Conservation (phyloP, 1,140 invertebrate genomes). For the Phymastichus coffea region DNA sequence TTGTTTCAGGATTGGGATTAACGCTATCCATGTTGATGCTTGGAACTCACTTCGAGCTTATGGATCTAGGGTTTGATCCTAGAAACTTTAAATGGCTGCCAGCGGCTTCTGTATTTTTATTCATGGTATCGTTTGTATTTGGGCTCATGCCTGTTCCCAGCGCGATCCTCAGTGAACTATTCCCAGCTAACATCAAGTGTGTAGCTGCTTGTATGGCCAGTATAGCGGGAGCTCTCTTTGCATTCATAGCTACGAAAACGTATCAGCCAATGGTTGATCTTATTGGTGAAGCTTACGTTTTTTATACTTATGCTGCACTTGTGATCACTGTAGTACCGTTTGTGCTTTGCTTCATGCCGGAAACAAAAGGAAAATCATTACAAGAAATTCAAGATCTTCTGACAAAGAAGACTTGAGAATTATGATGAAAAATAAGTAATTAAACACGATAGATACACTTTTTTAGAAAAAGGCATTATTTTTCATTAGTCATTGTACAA, state of each 20-base stretch:
- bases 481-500: too few relatives aligned
- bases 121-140: conserved; percentile 51
- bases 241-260: conserved; percentile 72
- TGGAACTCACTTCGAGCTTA: conserved; percentile 63
- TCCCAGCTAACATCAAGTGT: conserved; percentile 67
- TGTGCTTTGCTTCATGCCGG: conserved; percentile 66
- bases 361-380: conserved; percentile 80
- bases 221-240: conserved; percentile 67
- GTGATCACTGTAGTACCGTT: conserved; percentile 66
- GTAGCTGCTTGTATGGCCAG: conserved; percentile 68
- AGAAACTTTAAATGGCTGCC: conserved; percentile 31
- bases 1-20: conserved; percentile 61
- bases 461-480: too few relatives aligned
- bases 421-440: too few relatives aligned
- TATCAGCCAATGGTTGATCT: conserved; percentile 64
- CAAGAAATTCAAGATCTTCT: conserved; percentile 38
- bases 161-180: conserved; percentile 71
- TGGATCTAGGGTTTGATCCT: conserved; percentile 53
- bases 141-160: conserved; percentile 71
- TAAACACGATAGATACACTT: too few relatives aligned
- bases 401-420: conserved; percentile 50
- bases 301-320: conserved; percentile 19
- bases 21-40: conserved; percentile 58
- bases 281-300: conserved; percentile 49
- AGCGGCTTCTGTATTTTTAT: conserved; percentile 15